Base-by-base conservation (phyloP, 2,888 invertebrate genomes). In the Yponomeuta sedellus region DNA sequence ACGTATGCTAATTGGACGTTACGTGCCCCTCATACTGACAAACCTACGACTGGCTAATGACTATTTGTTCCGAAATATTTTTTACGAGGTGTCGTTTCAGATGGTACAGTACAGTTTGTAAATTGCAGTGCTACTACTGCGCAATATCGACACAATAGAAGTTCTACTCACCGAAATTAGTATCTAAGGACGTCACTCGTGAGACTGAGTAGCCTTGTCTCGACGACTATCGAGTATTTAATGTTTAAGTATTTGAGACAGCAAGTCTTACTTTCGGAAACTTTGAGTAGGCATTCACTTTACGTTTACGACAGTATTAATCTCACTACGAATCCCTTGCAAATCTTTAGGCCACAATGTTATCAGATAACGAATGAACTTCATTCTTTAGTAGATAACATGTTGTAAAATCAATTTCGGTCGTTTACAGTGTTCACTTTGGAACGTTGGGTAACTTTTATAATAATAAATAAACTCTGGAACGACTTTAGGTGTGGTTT, bases 1-100 rank as follows among this genome's bases (percentile, higher is more conserved):
- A 68, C 73, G 70, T 77, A 86, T 85, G 83, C 75, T 81, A 85
- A 86, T 85, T 70, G 4, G 58, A n/a, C 25, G 52, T 57, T 83
- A 79, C 83, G 84, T 82, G 81, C 73, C 73, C 69, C 70, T 70
- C 77, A 77, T 84, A 78, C 77, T 19, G 44, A 52, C 16, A 52
- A 11, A 44, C 44, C n/a, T 12, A 19, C 19, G 39, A 59, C 65
- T 16, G 40, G 20, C 59, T 65, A 58, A 58, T 65, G 40, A 40
- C 40, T 25, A n/a, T 64, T 19, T 59, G 64, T 64, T 34, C 28
- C 65, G 59, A 20, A 64, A 19, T 6, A 16, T n/a, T 20, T 62
- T 62, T 62, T 39, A 44, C 63, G 40, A 63, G 40, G 40, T 40
- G 40, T 20, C 1, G 10, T 63, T 63, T 6, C 8, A 19, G 39